A percentile compares a stretch with the other conserved stretches of the same genome.
These are phyloP conservation scores for Drosophila kikkawai DNA, from an alignment of 1,140 invertebrate genomes.

Conservation along the genomic window DNA sequence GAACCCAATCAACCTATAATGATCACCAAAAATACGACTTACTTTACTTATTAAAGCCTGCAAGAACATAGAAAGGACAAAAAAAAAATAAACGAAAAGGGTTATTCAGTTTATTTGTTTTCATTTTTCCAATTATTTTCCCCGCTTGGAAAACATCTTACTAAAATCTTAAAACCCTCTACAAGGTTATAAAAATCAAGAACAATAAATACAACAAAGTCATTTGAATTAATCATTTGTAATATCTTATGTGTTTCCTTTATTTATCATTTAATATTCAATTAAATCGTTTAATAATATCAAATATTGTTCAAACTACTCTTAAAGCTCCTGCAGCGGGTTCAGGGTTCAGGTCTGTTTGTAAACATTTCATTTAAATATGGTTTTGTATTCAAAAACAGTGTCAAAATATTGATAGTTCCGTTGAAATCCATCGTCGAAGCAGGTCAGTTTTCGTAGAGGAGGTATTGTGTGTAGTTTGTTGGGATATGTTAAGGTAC, in stretches of 20 bases:
- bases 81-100: too few species aligned
- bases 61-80: too few species aligned
- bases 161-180: background rate
- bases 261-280: slow-evolving; percentile 27
- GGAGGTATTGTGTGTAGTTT: slow-evolving; percentile 65
- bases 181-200: background rate
- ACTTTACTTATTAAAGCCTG: too few species aligned
- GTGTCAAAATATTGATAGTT: slow-evolving; percentile 26
- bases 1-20: background rate
- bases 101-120: too few species aligned
- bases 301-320: slow-evolving; percentile 47
- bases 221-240: slow-evolving; percentile 6
- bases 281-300: slow-evolving; percentile 35
- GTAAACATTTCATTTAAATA: slow-evolving; percentile 17
- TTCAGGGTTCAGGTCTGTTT: slow-evolving; percentile 4
- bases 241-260: slow-evolving; percentile 33
- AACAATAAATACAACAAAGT: background rate
- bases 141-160: too few species aligned
- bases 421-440: slow-evolving; percentile 24
- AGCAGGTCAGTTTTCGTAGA: slow-evolving; percentile 40
- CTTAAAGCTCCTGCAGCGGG: slow-evolving; percentile 15
- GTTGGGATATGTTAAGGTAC: slow-evolving; percentile 63
- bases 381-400: slow-evolving; percentile 26
- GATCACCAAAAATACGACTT: background rate
- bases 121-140: too few species aligned